These are phyloP conservation scores for Apodemia duryi DNA, from an alignment of 2,888 invertebrate genomes.

Conservation along the genomic window DNA sequence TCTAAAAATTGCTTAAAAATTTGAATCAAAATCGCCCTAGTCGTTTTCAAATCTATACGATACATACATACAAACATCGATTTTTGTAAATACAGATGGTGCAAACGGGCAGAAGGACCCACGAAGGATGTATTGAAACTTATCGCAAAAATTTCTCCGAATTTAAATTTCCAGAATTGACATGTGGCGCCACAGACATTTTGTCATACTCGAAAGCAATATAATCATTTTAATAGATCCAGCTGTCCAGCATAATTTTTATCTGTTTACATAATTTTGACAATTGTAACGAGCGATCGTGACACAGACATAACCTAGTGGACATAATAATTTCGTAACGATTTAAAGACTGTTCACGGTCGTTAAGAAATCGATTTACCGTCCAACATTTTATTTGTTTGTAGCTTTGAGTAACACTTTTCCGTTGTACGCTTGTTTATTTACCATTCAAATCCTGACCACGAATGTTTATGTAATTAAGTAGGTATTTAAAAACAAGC, in stretches of 20 bases:
- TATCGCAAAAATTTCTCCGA: neutral
- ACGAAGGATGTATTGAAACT: neutral
- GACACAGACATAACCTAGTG: slow-evolving; percentile 6
- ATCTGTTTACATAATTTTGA: slow-evolving; percentile 5
- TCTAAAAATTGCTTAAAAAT: no score
- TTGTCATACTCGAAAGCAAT: neutral
- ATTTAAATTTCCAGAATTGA: neutral
- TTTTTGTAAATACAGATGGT: no score
- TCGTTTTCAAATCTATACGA: no score
- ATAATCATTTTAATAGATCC: neutral
- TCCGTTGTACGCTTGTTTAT: neutral
- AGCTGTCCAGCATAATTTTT: neutral
- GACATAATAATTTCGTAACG: neutral
- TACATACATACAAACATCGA: no score
- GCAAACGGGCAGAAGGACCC: neutral
- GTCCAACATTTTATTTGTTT: neutral
- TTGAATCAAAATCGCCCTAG: no score
- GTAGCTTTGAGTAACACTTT: neutral
- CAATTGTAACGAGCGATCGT: neutral
- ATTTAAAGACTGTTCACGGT: neutral
- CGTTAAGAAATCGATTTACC: neutral
- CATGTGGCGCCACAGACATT: neutral
- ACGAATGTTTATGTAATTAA: neutral
- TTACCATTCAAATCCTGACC: neutral
- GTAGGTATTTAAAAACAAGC: neutral